phyloP scores from a whole-genome alignment of 2,797 vertebrate genomes.

The Oreochromis mossambicus region DNA sequence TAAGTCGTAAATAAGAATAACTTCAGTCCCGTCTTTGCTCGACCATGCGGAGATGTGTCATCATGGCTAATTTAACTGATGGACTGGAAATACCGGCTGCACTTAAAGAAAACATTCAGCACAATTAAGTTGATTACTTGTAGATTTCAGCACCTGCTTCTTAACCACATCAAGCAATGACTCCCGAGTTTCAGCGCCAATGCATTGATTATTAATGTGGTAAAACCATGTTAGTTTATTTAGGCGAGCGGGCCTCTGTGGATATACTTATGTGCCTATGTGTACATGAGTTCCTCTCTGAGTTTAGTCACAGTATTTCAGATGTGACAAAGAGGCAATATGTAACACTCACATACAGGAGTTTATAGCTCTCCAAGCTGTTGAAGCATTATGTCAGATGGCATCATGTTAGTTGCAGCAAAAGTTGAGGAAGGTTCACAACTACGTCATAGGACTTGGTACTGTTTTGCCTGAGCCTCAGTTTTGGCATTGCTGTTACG shows the following conservation, averaged over 20 bases:
- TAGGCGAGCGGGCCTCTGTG: neutral
- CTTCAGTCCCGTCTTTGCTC: neutral
- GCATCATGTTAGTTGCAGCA: neutral
- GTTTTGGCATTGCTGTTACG: neutral
- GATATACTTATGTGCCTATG: neutral
- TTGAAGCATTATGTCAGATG: neutral
- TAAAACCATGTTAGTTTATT: neutral
- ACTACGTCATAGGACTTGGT: neutral
- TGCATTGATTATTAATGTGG: neutral
- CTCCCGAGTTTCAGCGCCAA: neutral
- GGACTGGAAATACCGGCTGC: constrained; percentile 6
- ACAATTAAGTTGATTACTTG: neutral
- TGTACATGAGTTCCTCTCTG: neutral
- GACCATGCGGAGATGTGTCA: neutral
- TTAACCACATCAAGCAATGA: neutral
- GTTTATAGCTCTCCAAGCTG: neutral
- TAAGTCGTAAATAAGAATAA: neutral
- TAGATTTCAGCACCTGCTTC: neutral
- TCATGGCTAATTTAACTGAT: neutral
- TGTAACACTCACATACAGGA: neutral
- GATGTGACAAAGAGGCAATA: neutral
- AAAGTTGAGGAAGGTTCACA: neutral
- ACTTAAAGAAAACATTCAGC: neutral
- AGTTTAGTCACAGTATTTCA: neutral
- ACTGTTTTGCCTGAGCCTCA: neutral